phyloP scores from a whole-genome alignment of 2,888 invertebrate species.

The Lithophane semibrunnea region DNA sequence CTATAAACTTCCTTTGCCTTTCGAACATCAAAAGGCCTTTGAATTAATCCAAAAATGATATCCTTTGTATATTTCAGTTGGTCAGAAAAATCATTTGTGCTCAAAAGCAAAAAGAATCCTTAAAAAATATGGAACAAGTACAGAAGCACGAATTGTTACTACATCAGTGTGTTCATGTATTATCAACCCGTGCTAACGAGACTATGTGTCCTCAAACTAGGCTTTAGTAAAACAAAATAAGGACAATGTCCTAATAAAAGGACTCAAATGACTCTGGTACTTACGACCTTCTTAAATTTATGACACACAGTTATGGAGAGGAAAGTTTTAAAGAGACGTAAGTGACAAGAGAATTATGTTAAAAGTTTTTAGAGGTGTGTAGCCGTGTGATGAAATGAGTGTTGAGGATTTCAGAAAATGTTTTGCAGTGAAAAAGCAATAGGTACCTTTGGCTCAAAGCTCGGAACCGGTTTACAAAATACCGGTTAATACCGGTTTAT shows the following conservation, averaged over 20 bases:
- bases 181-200: no score
- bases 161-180: no score
- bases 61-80: slow-evolving; percentile 1
- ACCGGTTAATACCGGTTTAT: no score
- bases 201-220: slow-evolving; percentile 35
- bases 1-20: slow-evolving; percentile 11
- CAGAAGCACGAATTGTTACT: not conserved
- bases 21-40: slow-evolving; percentile 4
- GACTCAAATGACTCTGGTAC: slow-evolving; percentile 2
- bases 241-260: slow-evolving; percentile 39
- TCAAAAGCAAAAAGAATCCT: not conserved
- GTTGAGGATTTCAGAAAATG: slow-evolving; percentile 35
- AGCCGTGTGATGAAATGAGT: slow-evolving; percentile 37
- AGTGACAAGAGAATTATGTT: slow-evolving; percentile 29
- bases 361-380: slow-evolving; percentile 40
- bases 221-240: slow-evolving; percentile 29
- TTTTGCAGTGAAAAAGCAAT: slow-evolving; percentile 30
- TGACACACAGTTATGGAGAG: slow-evolving; percentile 5
- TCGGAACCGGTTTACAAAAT: no score
- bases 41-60: not conserved
- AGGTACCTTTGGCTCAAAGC: not conserved
- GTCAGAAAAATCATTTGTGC: not conserved
- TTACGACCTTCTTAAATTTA: slow-evolving; percentile 32
- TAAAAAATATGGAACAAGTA: not conserved
- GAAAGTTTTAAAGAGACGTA: slow-evolving; percentile 23